Base-by-base conservation (phyloP, 2,888 invertebrate species). In the Baccha elongata region DNA sequence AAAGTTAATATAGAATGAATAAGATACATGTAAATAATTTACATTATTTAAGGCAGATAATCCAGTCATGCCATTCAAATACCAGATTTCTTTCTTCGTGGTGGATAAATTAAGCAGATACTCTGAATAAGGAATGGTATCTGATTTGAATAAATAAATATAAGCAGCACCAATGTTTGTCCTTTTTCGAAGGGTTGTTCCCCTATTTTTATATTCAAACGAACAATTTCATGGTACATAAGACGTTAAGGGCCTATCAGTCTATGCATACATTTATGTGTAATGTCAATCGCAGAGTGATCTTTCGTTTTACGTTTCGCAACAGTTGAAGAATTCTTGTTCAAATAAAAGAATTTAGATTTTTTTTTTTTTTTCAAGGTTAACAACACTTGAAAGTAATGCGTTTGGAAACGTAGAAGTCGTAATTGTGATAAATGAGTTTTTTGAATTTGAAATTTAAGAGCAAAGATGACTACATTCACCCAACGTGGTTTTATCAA, bases 131-230 rank as follows among this genome's bases (percentile, higher is more conserved):
- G 58, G 58, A 15, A 58, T 40, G 58, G 23, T 58, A 58, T 58
- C 40, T 58, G 58, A 58, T 58, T 58, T 58, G 58, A 58, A 58
- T 58, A 58, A 23, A 26, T 40, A 58, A 58, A 40, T 58, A 58
- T 40, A 23, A 21, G 58, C 26, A 15, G 26, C 23, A 58, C 40
- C 58, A 58, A 58, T 40, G 3, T 32, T 58, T 40, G 58, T 40
- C 26, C 40, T 40, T 58, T 26, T 50, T 50, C 4, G 3, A 8
- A 48, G 32, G 52, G 32, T 17, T 52, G 40, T 40, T 26, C 15
- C 26, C 26, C 23, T 37, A 6, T 55, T 0, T 5, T 8, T 13
- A 1, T 17, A 52, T 15, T 29, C n/a, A 19, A 21, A 35, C n/a
- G 32, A 21, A 55, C 3, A 21, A 4, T 55, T n/a, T 35, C 32